Base-by-base conservation (phyloP, 2,797 vertebrate species). In the Sebastes steindachneri region DNA sequence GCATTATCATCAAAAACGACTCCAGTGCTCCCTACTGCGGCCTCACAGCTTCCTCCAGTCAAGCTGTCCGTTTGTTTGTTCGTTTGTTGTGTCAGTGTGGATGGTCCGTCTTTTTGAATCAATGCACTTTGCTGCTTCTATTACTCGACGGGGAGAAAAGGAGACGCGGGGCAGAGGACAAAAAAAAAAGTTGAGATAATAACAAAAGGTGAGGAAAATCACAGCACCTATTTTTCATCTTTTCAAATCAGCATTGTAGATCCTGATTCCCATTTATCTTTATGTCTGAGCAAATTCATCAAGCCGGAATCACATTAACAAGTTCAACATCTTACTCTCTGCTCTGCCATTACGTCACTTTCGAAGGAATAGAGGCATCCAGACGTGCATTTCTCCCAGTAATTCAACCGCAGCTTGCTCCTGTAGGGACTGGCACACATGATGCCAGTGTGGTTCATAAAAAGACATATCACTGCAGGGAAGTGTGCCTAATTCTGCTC, bases 401-500 rank as follows among this genome's bases (percentile, higher is more conserved):
- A 67, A 84, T 69, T 85, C 77, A 67, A 64, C 73, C 67, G 77
- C 66, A 71, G 72, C 57, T 82, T 89, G 73, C 78, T 90, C 84
- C 88, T 86, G 79, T 71, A 86, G 84, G 84, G 91, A 88, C 74
- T 85, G 89, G 84, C 85, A 84, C 85, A 79, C 89, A 91, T 69
- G 75, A 89, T 89, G 89, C 91, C 92, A 87, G 45, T 70, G 84
- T 91, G 90, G 84, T 93, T 93, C 88, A 93, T 93, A 93, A 94
- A 94, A 93, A 93, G 90, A 89, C 89, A 89, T 86, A 88, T 91
- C 92, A 93, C 94, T 92, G 93, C 85, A 86, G 94, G 93, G 92
- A 90, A 90, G 92, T 90, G 90, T 87, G 90, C 84, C 92, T 93
- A 89, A 93, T 93, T 92, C 93, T 88, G 89, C 89, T 93, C 87